These are phyloP conservation scores for Ctenomys sociabilis DNA, from an alignment of 2,113 vertebrate species.

Conservation along the genomic window DNA sequence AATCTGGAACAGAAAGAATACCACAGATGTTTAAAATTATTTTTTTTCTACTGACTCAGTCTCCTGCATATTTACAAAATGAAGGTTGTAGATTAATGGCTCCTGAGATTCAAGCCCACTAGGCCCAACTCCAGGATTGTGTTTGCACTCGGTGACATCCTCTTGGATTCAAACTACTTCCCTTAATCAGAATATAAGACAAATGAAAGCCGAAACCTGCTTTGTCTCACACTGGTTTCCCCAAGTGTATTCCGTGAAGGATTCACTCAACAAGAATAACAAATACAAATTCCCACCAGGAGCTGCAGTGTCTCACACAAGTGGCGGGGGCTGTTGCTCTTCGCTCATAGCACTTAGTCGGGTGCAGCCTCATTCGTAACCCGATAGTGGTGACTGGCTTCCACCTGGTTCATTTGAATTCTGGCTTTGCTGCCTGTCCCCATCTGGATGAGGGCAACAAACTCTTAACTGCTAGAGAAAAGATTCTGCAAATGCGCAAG, in stretches of 20 bases:
- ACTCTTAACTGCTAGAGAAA: slow-evolving; percentile 63
- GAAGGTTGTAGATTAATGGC: slow-evolving; percentile 85
- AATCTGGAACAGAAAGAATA: slow-evolving; percentile 88
- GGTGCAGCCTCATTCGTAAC: slow-evolving; percentile 1
- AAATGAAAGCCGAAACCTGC: slow-evolving; percentile 72
- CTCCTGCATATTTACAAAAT: slow-evolving; percentile 87
- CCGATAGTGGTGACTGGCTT: background rate
- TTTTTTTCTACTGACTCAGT: slow-evolving; percentile 86
- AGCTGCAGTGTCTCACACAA: background rate
- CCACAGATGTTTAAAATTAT: slow-evolving; percentile 91
- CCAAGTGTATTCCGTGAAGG: slow-evolving; percentile 55
- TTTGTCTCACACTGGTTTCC: slow-evolving; percentile 66
- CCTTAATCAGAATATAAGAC: slow-evolving; percentile 66
- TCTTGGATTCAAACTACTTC: slow-evolving; percentile 78
- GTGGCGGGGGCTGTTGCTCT: background rate
- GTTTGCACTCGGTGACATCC: slow-evolving; percentile 79
- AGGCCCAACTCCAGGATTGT: slow-evolving; percentile 81
- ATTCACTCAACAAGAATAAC: slow-evolving; percentile 70
- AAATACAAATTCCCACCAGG: slow-evolving; percentile 61
- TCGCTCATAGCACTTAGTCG: background rate
- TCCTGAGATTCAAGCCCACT: slow-evolving; percentile 78
- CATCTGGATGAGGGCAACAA: slow-evolving; percentile 60
- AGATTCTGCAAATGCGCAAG: slow-evolving; percentile 40
- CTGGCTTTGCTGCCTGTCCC: slow-evolving; percentile 32
- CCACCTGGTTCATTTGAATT: slow-evolving; percentile 77